Conservation (phyloP, 2,797 vertebrate genomes). For the Hybognathus amarus region DNA sequence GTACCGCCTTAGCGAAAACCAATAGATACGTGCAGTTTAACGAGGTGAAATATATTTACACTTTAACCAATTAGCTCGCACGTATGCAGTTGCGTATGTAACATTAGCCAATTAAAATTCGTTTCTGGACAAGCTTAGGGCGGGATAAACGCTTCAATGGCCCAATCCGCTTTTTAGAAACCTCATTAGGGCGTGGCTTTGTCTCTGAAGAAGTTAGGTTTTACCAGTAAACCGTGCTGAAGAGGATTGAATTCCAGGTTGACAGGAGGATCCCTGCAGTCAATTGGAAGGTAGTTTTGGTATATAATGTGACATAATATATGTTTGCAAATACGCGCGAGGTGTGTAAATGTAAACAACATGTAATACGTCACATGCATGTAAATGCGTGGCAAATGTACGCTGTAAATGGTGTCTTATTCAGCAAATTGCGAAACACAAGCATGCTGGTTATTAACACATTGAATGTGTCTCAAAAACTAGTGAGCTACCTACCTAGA, state of each 20-base stretch:
- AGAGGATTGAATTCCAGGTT: conserved; percentile 65
- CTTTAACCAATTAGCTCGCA: conserved; percentile 24
- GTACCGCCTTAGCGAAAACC: conserved; percentile 46
- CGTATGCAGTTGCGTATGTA: no score
- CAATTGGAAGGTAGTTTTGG: conserved; percentile 71
- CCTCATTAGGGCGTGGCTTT: conserved; percentile 40
- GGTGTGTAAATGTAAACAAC: not conserved
- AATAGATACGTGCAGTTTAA: conserved; percentile 31
- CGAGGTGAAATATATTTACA: not conserved
- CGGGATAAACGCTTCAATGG: conserved; percentile 16
- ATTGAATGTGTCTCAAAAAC: not conserved
- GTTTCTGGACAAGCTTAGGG: not conserved
- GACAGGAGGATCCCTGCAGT: conserved; percentile 71
- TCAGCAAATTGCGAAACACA: conserved; percentile 35
- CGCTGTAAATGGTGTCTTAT: conserved; percentile 6
- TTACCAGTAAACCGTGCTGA: conserved; percentile 58
- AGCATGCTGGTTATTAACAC: conserved; percentile 12
- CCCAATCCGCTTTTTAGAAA: conserved; percentile 62
- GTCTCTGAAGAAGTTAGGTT: conserved; percentile 63
- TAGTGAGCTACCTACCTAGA: not conserved
- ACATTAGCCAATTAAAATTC: conserved; percentile 58
- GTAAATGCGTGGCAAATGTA: not conserved
- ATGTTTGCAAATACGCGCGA: not conserved
- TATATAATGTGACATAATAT: not conserved
- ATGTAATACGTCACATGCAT: not conserved